Conservation (phyloP, 2,113 vertebrate genomes). For the Amblyopsis rosae region DNA sequence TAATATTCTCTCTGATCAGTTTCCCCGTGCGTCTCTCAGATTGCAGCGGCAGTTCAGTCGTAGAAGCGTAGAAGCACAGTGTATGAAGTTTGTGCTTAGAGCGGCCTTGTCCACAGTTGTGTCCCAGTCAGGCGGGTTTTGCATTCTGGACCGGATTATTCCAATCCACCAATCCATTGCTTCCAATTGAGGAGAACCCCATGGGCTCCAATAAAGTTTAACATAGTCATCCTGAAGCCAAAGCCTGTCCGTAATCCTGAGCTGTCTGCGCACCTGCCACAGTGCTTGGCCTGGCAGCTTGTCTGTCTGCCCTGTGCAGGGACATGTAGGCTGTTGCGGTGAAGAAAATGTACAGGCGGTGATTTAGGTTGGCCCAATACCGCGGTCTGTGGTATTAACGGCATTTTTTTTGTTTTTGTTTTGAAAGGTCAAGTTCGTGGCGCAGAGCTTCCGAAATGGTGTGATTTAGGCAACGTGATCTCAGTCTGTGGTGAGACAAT, state of each 20-base stretch:
- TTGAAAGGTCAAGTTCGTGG: too few species aligned
- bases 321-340: not conserved
- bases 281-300: conserved; percentile 31
- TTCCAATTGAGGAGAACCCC: conserved; percentile 62
- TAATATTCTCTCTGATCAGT: too few species aligned
- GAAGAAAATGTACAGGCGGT: too few species aligned
- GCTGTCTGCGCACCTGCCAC: conserved; percentile 55
- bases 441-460: too few species aligned
- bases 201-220: conserved; percentile 45
- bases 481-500: too few species aligned
- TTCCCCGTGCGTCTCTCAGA: too few species aligned
- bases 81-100: conserved; percentile 18
- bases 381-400: not conserved
- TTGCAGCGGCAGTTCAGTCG: too few species aligned
- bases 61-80: too few species aligned
- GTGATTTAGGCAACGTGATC: too few species aligned
- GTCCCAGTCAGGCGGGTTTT: conserved; percentile 26
- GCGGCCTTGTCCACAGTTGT: conserved; percentile 35
- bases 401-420: too few species aligned
- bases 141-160: conserved; percentile 62
- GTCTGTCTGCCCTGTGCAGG: not conserved
- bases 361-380: too few species aligned
- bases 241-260: conserved; percentile 69
- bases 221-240: conserved; percentile 45
- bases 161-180: conserved; percentile 61